Evolutionary conservation across 2,888 invertebrate genomes (phyloP).

Genomic region (Drosophila cognata): DNA sequence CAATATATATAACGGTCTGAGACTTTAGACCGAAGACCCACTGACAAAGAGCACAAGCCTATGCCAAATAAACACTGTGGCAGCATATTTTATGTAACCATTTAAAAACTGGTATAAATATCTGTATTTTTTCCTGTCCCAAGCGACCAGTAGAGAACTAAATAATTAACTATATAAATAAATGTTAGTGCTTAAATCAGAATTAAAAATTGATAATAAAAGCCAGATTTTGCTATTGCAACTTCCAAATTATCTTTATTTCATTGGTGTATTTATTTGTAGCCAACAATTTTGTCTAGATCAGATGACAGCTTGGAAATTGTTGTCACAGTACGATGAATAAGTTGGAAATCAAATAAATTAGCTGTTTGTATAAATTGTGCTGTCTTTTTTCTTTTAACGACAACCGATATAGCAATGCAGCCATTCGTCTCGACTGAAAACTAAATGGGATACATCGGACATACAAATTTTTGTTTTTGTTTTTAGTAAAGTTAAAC

Average conservation of each 20-base stretch:
- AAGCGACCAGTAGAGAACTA: background rate
- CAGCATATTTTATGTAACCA: background rate
- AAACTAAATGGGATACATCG: constrained; percentile 2
- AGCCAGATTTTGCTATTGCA: background rate
- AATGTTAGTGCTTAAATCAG: background rate
- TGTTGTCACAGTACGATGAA: background rate
- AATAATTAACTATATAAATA: background rate
- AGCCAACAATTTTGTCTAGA: background rate
- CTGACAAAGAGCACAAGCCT: background rate
- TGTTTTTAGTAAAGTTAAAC: background rate
- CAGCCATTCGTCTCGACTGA: background rate
- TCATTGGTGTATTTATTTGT: background rate
- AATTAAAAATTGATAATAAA: constrained; percentile 5
- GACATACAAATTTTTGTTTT: background rate
- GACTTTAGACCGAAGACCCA: background rate
- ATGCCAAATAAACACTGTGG: background rate
- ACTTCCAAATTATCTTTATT: background rate
- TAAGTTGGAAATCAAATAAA: background rate
- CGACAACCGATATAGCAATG: background rate
- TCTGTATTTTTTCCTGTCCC: background rate
- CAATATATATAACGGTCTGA: background rate
- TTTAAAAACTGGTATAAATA: background rate
- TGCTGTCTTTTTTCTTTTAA: background rate
- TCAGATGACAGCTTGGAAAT: background rate
- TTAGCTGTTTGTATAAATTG: background rate